Evolutionary conservation across 2,888 invertebrate species (phyloP).

Genomic region (Torymus aiolomorphi): DNA sequence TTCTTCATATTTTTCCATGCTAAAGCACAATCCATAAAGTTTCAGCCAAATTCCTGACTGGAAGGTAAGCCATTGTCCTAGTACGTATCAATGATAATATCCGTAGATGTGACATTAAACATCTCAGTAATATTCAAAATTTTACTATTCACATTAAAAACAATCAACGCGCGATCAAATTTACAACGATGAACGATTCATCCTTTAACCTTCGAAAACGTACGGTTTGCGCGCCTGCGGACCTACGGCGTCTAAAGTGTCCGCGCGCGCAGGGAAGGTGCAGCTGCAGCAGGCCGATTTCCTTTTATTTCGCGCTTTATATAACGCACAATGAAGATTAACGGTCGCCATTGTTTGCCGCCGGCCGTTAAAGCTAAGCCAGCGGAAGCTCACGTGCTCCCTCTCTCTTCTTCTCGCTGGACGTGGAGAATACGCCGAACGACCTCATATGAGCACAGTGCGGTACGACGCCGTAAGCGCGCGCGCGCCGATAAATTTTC

Average conservation of each 20-base stretch:
- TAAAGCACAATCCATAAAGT: no score
- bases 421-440: constrained; percentile 61
- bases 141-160: no score
- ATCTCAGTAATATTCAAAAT: no score
- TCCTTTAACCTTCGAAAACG: no score
- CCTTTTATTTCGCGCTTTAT: constrained; percentile 63
- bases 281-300: constrained; percentile 14
- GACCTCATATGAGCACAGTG: constrained; percentile 52
- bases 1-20: no score
- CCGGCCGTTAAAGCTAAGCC: constrained; percentile 59
- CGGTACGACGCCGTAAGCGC: constrained; percentile 26
- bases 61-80: no score
- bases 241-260: constrained; percentile 1
- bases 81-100: no score
- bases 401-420: constrained; percentile 22
- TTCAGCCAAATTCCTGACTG: no score
- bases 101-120: no score
- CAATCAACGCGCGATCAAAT: no score
- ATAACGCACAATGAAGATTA: constrained; percentile 67
- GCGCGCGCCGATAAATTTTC: constrained; percentile 22
- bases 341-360: constrained; percentile 60
- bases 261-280: not conserved
- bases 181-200: no score
- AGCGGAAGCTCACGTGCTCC: constrained; percentile 44
- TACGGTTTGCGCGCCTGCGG: no score